phyloP scores from a whole-genome alignment of 2,797 vertebrate genomes.

The Hypotaenidia philippensis region DNA sequence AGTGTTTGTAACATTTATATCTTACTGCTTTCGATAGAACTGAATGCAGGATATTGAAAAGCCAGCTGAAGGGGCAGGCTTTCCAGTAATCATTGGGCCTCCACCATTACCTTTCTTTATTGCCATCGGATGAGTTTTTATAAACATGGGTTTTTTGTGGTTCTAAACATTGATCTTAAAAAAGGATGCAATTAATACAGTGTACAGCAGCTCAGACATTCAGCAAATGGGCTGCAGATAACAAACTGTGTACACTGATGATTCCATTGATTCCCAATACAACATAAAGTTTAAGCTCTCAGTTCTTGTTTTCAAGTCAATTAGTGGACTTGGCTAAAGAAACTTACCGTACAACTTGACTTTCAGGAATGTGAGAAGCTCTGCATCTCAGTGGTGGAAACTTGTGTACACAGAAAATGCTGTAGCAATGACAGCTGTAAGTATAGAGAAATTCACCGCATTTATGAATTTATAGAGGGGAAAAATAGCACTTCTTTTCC shows the following conservation, averaged over 20 bases:
- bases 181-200: background rate
- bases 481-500: background rate
- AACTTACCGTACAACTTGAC: background rate
- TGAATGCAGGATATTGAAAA: background rate
- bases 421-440: background rate
- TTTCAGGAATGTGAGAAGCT: background rate
- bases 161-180: background rate
- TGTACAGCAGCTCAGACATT: background rate
- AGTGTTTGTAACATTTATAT: background rate
- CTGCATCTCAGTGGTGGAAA: background rate
- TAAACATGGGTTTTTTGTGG: background rate
- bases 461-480: background rate
- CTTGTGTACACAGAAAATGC: background rate
- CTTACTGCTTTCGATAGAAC: background rate
- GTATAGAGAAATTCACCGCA: background rate
- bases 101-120: background rate
- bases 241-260: background rate
- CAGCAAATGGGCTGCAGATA: background rate
- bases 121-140: background rate
- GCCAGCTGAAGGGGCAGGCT: background rate
- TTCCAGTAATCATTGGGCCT: background rate
- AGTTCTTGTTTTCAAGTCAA: conserved; percentile 11
- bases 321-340: background rate
- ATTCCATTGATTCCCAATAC: conserved; percentile 41
- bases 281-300: background rate